These are phyloP conservation scores for Upupa epops DNA, from an alignment of 2,113 vertebrate species.

Conservation along the genomic window DNA sequence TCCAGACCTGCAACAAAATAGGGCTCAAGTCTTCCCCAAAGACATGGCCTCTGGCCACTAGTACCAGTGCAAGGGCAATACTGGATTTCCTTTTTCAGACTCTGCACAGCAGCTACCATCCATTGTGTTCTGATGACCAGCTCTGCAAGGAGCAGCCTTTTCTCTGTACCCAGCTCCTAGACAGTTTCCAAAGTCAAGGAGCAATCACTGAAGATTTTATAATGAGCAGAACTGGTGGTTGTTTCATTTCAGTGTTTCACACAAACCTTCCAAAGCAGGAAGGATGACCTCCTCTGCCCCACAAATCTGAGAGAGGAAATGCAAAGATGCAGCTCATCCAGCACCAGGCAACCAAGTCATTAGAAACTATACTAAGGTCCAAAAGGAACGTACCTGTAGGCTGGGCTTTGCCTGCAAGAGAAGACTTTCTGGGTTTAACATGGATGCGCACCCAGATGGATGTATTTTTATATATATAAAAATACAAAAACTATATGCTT, in stretches of 20 bases:
- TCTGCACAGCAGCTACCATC: neutral
- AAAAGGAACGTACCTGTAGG: neutral
- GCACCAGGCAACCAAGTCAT: neutral
- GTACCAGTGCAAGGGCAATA: neutral
- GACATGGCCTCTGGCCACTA: fast-evolving
- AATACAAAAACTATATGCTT: neutral
- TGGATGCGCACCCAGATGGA: fast-evolving
- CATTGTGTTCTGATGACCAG: neutral
- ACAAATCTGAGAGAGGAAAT: neutral
- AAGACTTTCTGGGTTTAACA: neutral
- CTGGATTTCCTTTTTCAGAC: neutral
- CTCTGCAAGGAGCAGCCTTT: neutral
- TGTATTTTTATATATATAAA: no score
- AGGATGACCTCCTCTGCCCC: neutral
- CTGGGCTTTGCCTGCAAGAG: neutral
- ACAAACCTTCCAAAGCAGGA: neutral
- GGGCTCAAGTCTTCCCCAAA: fast-evolving
- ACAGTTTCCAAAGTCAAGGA: neutral
- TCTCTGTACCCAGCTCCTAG: neutral
- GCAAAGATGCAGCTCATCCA: neutral
- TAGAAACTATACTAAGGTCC: fast-evolving
- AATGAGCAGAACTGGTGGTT: neutral
- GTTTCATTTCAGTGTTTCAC: neutral
- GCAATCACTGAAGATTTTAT: neutral
- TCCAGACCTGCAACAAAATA: neutral